Percentiles rank a stretch among this genome's conserved stretches.
Evolutionary conservation across 2,797 vertebrate species (phyloP).

Genomic region (Cossypha dichroa): DNA sequence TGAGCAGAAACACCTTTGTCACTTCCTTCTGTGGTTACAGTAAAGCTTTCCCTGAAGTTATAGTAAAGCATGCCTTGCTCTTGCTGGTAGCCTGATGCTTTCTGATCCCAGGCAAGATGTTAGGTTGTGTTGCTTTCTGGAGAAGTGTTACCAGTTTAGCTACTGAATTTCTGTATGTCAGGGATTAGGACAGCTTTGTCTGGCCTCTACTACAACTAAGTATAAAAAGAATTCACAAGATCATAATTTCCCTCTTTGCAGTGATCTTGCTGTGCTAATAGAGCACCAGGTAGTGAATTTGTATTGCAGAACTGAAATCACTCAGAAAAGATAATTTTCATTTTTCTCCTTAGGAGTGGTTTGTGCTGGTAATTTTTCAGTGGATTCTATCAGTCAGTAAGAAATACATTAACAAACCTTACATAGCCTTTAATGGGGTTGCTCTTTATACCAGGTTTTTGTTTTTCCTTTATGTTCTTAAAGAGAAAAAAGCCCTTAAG

Average conservation of each 20-base stretch:
- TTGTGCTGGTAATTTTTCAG: not conserved
- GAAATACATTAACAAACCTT: not conserved
- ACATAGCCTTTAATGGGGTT: not conserved
- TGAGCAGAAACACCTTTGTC: not conserved
- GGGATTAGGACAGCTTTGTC: not conserved
- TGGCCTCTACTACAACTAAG: not conserved
- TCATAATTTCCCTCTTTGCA: accelerated
- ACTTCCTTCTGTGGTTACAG: not conserved
- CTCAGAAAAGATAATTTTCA: accelerated
- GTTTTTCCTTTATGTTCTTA: not conserved
- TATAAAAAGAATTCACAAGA: not conserved
- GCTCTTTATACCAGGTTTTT: not conserved
- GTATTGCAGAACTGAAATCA: not conserved
- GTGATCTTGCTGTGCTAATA: not conserved
- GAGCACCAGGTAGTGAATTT: not conserved
- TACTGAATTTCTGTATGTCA: not conserved
- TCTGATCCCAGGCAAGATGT: not conserved
- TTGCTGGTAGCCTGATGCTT: not conserved
- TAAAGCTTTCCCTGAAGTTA: not conserved
- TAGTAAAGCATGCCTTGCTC: not conserved
- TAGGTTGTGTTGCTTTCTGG: not conserved
- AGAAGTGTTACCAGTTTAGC: accelerated
- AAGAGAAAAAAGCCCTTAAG: not conserved
- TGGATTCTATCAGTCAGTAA: not conserved
- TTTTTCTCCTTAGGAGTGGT: not conserved